Percentiles rank a stretch among this genome's conserved stretches.
Conservation (phyloP, 2,888 invertebrate genomes). For the Stenodera caucasica region DNA sequence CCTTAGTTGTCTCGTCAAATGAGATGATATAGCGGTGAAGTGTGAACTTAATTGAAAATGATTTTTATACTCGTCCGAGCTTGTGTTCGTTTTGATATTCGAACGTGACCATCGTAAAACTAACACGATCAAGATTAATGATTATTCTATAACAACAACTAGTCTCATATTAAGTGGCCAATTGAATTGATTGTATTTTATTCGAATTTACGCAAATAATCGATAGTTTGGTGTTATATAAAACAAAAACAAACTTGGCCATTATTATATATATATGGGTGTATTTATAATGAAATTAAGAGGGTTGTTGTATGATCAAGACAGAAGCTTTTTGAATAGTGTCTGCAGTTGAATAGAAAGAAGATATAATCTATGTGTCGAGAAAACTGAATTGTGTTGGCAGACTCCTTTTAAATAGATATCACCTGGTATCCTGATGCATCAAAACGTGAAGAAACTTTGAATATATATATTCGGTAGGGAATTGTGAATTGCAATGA, state of each 20-base stretch:
- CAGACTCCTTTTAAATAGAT: constrained; percentile 5
- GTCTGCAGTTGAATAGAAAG: background rate
- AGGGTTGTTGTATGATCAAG: constrained; percentile 2
- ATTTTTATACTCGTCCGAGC: constrained; percentile 6
- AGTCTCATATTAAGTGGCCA: background rate
- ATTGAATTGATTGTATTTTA: constrained; percentile 2
- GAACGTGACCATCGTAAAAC: constrained; percentile 8
- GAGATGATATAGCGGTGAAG: background rate
- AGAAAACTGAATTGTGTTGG: constrained; percentile 5
- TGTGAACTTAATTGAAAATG: constrained; percentile 12
- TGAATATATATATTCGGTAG: background rate
- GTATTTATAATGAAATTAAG: constrained; percentile 7
- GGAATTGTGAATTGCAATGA: constrained; percentile 1
- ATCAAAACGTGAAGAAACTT: constrained; percentile 5
- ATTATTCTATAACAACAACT: constrained; percentile 1
- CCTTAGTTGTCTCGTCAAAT: constrained; percentile 5
- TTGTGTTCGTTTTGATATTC: constrained; percentile 6
- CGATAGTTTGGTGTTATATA: no score
- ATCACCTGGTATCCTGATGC: constrained; percentile 6
- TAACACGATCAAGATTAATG: constrained; percentile 10
- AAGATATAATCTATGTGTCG: constrained; percentile 7
- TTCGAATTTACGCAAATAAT: no score
- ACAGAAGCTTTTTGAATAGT: constrained; percentile 8
- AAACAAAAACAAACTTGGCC: no score
- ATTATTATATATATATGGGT: background rate